Conservation (phyloP, 2,888 invertebrate species). For the Erebia aethiops region DNA sequence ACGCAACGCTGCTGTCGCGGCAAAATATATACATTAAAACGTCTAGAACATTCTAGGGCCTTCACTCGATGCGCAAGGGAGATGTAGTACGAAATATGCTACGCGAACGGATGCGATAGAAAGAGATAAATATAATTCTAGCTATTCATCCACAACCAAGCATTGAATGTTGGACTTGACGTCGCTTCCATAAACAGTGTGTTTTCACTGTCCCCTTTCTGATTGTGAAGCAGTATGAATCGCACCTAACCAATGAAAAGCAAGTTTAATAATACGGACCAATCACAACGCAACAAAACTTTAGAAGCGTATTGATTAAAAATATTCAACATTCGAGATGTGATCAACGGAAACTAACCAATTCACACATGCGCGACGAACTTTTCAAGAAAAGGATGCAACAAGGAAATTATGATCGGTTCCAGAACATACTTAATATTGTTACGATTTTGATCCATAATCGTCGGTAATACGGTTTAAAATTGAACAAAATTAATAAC, state of each 20-base stretch:
- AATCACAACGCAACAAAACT: slow-evolving; percentile 20
- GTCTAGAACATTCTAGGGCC: slow-evolving; percentile 87
- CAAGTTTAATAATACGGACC: slow-evolving; percentile 11
- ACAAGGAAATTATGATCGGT: slow-evolving; percentile 22
- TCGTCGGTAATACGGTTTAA: neutral
- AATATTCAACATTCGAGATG: neutral
- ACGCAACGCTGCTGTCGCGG: slow-evolving; percentile 80
- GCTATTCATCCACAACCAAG: slow-evolving; percentile 53
- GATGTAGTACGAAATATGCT: slow-evolving; percentile 51
- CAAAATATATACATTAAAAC: slow-evolving; percentile 86
- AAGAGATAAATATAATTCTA: slow-evolving; percentile 74
- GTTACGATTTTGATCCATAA: slow-evolving; percentile 8
- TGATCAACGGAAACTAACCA: slow-evolving; percentile 15
- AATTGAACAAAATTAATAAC: neutral
- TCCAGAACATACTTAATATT: neutral
- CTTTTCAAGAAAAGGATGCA: slow-evolving; percentile 22
- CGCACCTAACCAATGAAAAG: slow-evolving; percentile 30
- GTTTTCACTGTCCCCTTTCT: slow-evolving; percentile 36
- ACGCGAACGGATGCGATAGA: slow-evolving; percentile 46
- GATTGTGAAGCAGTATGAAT: slow-evolving; percentile 21
- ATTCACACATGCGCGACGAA: slow-evolving; percentile 3
- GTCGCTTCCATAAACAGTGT: slow-evolving; percentile 46
- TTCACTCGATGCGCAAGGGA: slow-evolving; percentile 63
- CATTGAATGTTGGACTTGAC: slow-evolving; percentile 50
- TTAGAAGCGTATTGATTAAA: neutral